Evolutionary conservation across 2,888 invertebrate genomes (phyloP).

Genomic region (Pseudococcus jackbeardsleyi): DNA sequence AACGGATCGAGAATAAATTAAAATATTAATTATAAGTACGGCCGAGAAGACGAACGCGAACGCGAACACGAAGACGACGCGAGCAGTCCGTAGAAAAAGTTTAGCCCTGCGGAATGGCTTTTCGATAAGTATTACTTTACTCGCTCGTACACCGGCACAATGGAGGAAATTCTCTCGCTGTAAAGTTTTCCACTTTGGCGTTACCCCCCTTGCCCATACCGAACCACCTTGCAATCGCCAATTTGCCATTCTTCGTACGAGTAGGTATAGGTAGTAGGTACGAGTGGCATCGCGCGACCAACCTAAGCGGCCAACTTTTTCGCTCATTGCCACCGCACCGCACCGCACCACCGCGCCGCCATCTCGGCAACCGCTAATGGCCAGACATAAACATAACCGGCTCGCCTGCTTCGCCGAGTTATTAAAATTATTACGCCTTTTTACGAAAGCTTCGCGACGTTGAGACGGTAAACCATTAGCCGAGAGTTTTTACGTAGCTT

Average conservation of each 20-base stretch:
- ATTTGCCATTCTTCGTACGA: too few relatives aligned
- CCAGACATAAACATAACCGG: neutral
- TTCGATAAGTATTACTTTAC: conserved; percentile 18
- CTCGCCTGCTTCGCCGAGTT: neutral
- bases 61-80: neutral
- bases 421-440: conserved; percentile 7
- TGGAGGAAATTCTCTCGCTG: conserved; percentile 1
- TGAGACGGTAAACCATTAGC: neutral
- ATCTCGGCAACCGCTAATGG: neutral
- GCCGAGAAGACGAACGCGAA: neutral
- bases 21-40: conserved; percentile 26
- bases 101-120: neutral
- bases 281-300: neutral
- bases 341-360: too few relatives aligned
- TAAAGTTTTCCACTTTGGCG: neutral
- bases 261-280: too few relatives aligned
- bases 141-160: neutral
- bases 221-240: neutral
- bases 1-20: conserved; percentile 39
- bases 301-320: neutral
- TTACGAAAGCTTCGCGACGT: neutral
- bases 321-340: neutral
- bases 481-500: neutral
- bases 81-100: neutral
- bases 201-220: neutral